Evolutionary conservation across 2,113 vertebrate species (phyloP).

Genomic region (Tonatia bakeri): DNA sequence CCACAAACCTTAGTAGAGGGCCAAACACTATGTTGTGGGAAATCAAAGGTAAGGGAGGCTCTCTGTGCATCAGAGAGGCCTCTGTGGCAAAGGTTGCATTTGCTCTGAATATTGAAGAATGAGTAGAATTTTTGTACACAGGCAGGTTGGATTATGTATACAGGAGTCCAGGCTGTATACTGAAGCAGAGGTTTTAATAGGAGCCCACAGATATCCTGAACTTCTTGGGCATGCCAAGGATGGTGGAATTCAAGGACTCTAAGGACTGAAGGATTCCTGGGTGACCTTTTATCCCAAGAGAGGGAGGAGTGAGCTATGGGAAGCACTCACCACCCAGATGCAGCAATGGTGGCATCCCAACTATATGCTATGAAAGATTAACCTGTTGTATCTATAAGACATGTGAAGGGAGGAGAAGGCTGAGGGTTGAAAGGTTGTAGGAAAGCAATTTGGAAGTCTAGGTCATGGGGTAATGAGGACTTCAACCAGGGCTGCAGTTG

Average conservation of each 20-base stretch:
- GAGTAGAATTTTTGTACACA: not conserved
- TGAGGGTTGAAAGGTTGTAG: not conserved
- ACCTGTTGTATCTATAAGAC: not conserved
- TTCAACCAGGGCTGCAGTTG: not conserved
- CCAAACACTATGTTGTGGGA: rapidly evolving
- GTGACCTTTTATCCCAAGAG: not conserved
- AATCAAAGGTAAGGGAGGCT: not conserved
- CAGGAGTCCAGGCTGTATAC: not conserved
- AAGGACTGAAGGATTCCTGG: not conserved
- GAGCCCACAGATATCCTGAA: not conserved
- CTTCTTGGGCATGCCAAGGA: not conserved
- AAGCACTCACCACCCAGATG: too few relatives aligned
- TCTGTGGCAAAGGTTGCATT: not conserved
- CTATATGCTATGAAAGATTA: not conserved
- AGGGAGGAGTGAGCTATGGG: not conserved
- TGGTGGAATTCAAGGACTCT: not conserved
- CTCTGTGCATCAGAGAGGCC: not conserved
- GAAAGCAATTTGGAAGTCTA: not conserved
- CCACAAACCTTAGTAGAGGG: not conserved
- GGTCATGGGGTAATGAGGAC: not conserved
- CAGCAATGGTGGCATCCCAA: not conserved
- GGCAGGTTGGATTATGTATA: not conserved
- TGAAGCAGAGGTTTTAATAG: not conserved
- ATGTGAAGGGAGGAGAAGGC: too few relatives aligned
- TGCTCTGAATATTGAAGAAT: not conserved